These are phyloP conservation scores for Callaeas wilsoni DNA, from an alignment of 2,113 vertebrate genomes.

Conservation along the genomic window DNA sequence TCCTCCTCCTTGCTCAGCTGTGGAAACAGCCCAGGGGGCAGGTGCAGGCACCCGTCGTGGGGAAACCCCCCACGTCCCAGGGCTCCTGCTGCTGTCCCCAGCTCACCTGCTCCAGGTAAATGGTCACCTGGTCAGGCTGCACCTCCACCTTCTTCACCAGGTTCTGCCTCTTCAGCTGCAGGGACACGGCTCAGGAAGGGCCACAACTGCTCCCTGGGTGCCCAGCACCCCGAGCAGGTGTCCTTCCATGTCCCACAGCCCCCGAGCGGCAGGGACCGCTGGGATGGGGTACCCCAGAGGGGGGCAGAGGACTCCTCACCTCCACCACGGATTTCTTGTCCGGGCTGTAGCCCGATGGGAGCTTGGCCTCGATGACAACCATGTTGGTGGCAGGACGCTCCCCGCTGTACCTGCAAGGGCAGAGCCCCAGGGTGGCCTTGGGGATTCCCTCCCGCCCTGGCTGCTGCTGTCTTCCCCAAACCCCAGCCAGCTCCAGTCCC, in stretches of 20 bases:
- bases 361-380: slow-evolving; percentile 78
- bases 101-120: slow-evolving; percentile 59
- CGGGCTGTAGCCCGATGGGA: slow-evolving; percentile 74
- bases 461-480: neutral
- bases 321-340: slow-evolving; percentile 44
- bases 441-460: neutral
- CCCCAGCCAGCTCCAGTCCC: fast-evolving
- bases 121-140: neutral
- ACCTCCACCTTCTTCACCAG: slow-evolving; percentile 55
- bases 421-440: neutral
- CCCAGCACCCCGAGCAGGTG: neutral
- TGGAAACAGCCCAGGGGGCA: neutral
- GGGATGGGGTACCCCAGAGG: neutral
- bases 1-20: slow-evolving; percentile 1
- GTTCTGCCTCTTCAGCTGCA: neutral
- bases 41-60: fast-evolving
- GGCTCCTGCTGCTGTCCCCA: neutral
- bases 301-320: slow-evolving; percentile 21
- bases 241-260: neutral
- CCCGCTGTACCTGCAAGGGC: slow-evolving; percentile 63
- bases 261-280: fast-evolving
- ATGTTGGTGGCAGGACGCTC: slow-evolving; percentile 75
- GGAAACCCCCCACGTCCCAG: neutral
- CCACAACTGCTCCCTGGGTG: neutral
- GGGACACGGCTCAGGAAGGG: neutral